Evolutionary conservation across 1,140 invertebrate species (phyloP), one percentile per base, ranked within the genome.

Genomic region (Aphis gossypii): DNA sequence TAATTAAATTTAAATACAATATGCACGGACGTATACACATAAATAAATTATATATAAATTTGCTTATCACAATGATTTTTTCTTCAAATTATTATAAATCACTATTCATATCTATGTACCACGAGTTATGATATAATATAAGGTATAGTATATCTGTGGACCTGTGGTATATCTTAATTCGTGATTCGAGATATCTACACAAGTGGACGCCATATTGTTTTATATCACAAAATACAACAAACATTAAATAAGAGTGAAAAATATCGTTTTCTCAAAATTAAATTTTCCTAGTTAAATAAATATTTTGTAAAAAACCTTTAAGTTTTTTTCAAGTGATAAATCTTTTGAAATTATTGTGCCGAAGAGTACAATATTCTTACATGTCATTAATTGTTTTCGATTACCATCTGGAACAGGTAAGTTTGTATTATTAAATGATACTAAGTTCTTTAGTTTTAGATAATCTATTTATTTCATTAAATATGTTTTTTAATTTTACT

Each of bases 371-470:
- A 35, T 35, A 51, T 51, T 51, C 20, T 89, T 35, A 51, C 20
- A 51, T 51, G 35, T 14, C 35, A 48, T 14, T 87, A n/a, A 87
- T 56, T 41, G 41, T 90, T 21, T 8, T 56, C 88, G 38, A 30
- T 68, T 90, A 21, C 90, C 90, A 91, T 91, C 90, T 91, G 90
- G 90, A 91, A 91, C 38, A 23, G 90, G 90, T 91, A 76, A 46
- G 60, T 46, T 91, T 46, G n/a, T 68, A 60, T 30, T 23, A 90
- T 90, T 90, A 90, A 60, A 25, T 60, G 38, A 41, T 90, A 46
- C 20, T 68, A n/a, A 48, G 30, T 90, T 56, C 35, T 48, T 46
- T 48, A n/a, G 25, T n/a, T 48, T 46, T 7, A 48, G 25, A 87
- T n/a, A 14, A 48, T 48, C 21, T 41, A 44, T 41, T 41, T 41